Percentiles rank a stretch among this genome's conserved stretches.
Conservation (phyloP, 2,797 vertebrate species). For the Liparis tanakae region DNA sequence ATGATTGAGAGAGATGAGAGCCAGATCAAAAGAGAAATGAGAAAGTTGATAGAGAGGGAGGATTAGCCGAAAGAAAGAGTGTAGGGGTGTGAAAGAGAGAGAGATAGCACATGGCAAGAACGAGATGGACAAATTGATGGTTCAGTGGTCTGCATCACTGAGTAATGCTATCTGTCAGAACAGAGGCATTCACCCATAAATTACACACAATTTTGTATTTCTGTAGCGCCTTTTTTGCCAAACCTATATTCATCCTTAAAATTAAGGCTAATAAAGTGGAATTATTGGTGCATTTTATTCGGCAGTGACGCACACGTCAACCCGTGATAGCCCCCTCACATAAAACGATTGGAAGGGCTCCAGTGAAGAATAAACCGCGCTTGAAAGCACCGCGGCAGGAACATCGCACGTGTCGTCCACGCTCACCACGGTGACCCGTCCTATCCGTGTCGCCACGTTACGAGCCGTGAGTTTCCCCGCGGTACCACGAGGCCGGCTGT, state of each 20-base stretch:
- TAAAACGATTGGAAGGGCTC: too few species aligned
- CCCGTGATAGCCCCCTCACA: background rate
- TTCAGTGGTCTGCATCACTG: conserved; percentile 61
- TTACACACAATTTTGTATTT: conserved; percentile 27
- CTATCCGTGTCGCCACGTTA: conserved; percentile 17
- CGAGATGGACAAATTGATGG: conserved; percentile 63
- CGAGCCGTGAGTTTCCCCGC: conserved; percentile 10
- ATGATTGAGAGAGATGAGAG: conserved; percentile 48
- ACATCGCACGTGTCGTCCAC: background rate
- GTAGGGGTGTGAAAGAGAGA: conserved; percentile 22
- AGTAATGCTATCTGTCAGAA: conserved; percentile 58
- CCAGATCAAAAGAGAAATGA: conserved; percentile 53
- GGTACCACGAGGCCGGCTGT: conserved; percentile 7
- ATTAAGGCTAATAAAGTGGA: conserved; percentile 6
- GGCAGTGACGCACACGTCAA: background rate
- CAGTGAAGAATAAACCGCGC: background rate
- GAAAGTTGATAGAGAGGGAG: conserved; percentile 17
- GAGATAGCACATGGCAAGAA: conserved; percentile 33
- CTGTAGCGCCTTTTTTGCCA: background rate
- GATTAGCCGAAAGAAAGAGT: conserved; percentile 21
- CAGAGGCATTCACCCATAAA: conserved; percentile 40
- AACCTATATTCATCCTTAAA: conserved; percentile 32
- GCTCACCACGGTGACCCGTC: conserved; percentile 7
- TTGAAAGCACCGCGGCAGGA: background rate
- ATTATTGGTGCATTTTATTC: conserved; percentile 14